Base-by-base conservation (phyloP, 2,888 invertebrate species). In the Mesoligia furuncula region DNA sequence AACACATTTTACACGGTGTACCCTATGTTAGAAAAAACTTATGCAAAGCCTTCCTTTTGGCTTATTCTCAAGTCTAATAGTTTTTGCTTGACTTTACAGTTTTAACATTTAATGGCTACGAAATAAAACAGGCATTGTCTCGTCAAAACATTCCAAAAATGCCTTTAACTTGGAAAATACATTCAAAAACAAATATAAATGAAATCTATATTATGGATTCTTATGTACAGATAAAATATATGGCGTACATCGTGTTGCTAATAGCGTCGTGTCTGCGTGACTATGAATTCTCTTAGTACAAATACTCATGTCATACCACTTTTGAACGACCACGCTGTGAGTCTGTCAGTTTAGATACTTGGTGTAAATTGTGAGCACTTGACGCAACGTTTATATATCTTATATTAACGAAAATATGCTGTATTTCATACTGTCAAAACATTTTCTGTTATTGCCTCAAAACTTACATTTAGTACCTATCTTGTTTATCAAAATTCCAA, bases 191-290 rank as follows among this genome's bases (percentile, higher is more conserved):
- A 31, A 51, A 20, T 39, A n/a, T 15, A n/a, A n/a, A 57, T 36
- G 31, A 17, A 13, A 64, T 70, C 11, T 65, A 45, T 71, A 61
- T 66, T 54, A 36, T 65, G 62, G 45, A 48, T 75, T 11, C 51
- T 24, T 62, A 57, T 48, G 27, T 79, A 71, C 36, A 84, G 36
- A 79, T 54, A 84, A 8, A 74, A 75, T 65, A 68, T 51, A 70
- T 64, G 57, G n/a, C 54, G 27, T 64, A 85, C 42, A 68, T 76
- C 73, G 64, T 65, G n/a, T 45, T 71, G 80, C 78, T 83, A 82
- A 79, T 80, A 80, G 64, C 69, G 75, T 79, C 77, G 83, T 73
- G 83, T 75, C 80, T 73, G 81, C 87, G 88, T 88, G 88, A 88
- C 82, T 88, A 59, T 70, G 80, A 87, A 85, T 74, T 84, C 82